Evolutionary conservation across 2,797 vertebrate species (phyloP).

Genomic region (Aeoliscus strigatus): DNA sequence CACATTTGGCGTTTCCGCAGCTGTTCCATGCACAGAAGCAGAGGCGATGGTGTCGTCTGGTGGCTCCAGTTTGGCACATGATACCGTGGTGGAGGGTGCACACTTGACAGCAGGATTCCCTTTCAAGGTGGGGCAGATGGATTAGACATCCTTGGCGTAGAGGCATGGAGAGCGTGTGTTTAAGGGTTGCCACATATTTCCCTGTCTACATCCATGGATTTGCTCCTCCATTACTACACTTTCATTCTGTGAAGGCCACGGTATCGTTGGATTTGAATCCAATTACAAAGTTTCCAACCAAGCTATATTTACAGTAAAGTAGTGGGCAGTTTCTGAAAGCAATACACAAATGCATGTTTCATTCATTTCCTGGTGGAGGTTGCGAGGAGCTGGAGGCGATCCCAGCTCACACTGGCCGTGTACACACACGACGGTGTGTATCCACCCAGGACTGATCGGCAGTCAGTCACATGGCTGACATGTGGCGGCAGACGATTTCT

Average conservation of each 20-base stretch:
- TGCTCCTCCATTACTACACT: constrained; percentile 2
- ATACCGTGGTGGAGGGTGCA: constrained; percentile 27
- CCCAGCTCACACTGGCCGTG: no score
- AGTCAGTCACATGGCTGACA: no score
- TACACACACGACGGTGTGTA: no score
- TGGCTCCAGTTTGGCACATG: constrained; percentile 49
- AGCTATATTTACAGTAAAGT: constrained; percentile 20
- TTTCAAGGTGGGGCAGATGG: constrained; percentile 56
- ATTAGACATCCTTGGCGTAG: constrained; percentile 16
- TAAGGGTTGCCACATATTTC: constrained; percentile 24
- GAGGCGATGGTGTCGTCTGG: constrained; percentile 26
- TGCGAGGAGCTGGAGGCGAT: no score
- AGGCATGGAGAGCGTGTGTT: constrained; percentile 23
- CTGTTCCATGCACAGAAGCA: constrained; percentile 47
- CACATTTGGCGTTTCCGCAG: constrained; percentile 45
- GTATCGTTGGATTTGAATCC: constrained; percentile 45
- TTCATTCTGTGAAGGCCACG: constrained; percentile 31
- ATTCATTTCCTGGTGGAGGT: no score
- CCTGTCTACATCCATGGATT: constrained; percentile 7
- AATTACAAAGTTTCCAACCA: constrained; percentile 21
- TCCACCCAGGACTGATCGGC: no score
- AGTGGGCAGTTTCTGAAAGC: constrained; percentile 8
- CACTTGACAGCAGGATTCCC: constrained; percentile 50
- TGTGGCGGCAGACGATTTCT: no score
- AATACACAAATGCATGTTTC: not conserved